Percentiles rank a stretch among this genome's conserved stretches.
Conservation (phyloP, 2,797 vertebrate genomes). For the Pempheris klunzingeri region DNA sequence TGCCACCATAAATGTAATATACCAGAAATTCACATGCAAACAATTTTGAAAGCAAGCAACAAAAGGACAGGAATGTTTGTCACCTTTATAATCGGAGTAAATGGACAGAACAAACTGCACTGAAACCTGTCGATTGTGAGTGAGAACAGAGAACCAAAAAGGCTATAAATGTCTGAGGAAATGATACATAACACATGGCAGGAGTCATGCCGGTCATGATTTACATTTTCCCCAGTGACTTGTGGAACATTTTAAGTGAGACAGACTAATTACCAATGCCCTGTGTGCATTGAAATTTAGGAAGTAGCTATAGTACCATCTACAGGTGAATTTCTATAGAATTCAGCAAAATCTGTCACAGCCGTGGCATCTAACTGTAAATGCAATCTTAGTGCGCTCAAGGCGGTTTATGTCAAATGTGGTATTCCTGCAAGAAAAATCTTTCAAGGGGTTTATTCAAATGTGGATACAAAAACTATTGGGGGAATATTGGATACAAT, state of each 20-base stretch:
- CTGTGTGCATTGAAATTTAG: not conserved
- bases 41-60: not conserved
- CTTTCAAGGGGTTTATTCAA: not conserved
- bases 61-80: no score
- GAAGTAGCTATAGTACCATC: not conserved
- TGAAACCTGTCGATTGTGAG: not conserved
- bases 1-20: not conserved
- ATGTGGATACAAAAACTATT: not conserved
- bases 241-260: not conserved
- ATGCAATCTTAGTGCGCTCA: not conserved
- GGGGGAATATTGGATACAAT: not conserved
- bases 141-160: not conserved
- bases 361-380: no score
- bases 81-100: not conserved
- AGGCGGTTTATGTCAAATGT: not conserved
- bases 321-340: no score
- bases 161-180: not conserved
- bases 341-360: no score
- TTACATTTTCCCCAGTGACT: no score
- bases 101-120: not conserved
- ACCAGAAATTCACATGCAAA: not conserved
- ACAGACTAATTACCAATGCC: no score
- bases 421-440: not conserved
- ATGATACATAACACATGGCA: not conserved
- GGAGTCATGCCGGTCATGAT: not conserved